Base-by-base conservation (phyloP, 2,797 vertebrate species). In the Arremon brunneinucha region DNA sequence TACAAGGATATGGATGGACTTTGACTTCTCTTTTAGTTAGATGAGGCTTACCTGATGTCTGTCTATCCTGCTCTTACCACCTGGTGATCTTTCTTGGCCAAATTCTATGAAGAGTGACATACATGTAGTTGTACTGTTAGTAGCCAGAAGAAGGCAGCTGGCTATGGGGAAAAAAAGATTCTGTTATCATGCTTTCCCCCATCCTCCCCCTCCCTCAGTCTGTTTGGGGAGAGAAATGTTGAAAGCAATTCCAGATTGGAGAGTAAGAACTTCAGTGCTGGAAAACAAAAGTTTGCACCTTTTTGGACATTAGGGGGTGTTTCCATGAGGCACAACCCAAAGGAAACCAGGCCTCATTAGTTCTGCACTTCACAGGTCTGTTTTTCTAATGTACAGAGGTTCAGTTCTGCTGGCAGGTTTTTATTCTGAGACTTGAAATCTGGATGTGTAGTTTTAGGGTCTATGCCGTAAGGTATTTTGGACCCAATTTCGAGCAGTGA, bases 311-410 rank as follows among this genome's bases (percentile, higher is more conserved):
- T 39, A 71, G 60, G 53, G 41, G 24, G 60, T 60, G 53, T 71
- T n/a, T 65, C 62, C 24, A 27, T 87, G 64, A 71, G 62, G 30
- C 22, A 83, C 49, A 89, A 68, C 26, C 44, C 79, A 50, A 85
- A 87, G 94, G 91, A 94, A 95, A 71, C 34, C 79, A 89, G n/a
- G 27, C 39, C 69, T 88, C 79, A 63, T 94, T 94, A 91, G 65
- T 75, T 87, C 64, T 91, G 78, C 68, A 77, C 53, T 60, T 65
- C 93, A 71, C 62, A 78, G 46, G 18, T 78, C 84, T 94, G 84
- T 78, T 96, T 94, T 94, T 85, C 49, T 85, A 57, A 84, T 78
- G 52, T 21, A 60, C 67, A 74, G 67, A 59, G 19, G 21, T 49
- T 95, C 80, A 70, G 63, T 76, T 92, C 60, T 87, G 27, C 84